phyloP scores from a whole-genome alignment of 2,888 invertebrate genomes.

The Odontocolon sp. region DNA sequence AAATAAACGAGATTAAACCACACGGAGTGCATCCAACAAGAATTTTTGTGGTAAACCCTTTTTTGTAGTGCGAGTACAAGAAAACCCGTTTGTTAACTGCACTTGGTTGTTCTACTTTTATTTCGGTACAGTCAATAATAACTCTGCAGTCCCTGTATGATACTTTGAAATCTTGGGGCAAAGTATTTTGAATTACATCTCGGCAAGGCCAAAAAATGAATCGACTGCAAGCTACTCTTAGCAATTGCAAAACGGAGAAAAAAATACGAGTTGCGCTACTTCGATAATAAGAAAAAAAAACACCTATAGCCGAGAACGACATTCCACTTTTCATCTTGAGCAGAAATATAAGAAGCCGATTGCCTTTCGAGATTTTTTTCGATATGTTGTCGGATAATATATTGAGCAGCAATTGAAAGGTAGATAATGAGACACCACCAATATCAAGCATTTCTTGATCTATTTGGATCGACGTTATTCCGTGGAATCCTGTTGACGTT shows the following conservation, averaged over 20 bases:
- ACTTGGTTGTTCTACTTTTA: conserved; percentile 41
- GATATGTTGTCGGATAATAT: background rate
- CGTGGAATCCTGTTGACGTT: conserved; percentile 31
- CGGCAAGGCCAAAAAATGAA: conserved; percentile 42
- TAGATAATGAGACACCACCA: conserved; percentile 45
- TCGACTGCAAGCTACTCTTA: background rate
- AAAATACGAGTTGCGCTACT: conserved; percentile 57
- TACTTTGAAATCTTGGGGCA: conserved; percentile 37
- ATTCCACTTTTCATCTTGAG: conserved; percentile 63
- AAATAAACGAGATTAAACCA: conserved; percentile 45
- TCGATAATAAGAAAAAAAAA: conserved; percentile 54
- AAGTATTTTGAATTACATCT: conserved; percentile 27
- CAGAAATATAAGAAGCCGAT: conserved; percentile 62
- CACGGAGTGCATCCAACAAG: conserved; percentile 51
- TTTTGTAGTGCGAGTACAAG: conserved; percentile 46
- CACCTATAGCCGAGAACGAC: conserved; percentile 59
- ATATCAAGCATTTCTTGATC: conserved; percentile 54
- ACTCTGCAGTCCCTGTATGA: conserved; percentile 36
- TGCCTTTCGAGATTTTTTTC: conserved; percentile 36
- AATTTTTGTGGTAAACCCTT: conserved; percentile 44
- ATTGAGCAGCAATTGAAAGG: conserved; percentile 47
- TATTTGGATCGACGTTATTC: conserved; percentile 47
- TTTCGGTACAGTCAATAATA: conserved; percentile 52
- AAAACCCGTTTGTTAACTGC: conserved; percentile 33
- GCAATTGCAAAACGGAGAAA: conserved; percentile 26